Evolutionary conservation across 2,113 vertebrate species (phyloP), one percentile per base, ranked within the genome.

Genomic region (Panthera uncia): DNA sequence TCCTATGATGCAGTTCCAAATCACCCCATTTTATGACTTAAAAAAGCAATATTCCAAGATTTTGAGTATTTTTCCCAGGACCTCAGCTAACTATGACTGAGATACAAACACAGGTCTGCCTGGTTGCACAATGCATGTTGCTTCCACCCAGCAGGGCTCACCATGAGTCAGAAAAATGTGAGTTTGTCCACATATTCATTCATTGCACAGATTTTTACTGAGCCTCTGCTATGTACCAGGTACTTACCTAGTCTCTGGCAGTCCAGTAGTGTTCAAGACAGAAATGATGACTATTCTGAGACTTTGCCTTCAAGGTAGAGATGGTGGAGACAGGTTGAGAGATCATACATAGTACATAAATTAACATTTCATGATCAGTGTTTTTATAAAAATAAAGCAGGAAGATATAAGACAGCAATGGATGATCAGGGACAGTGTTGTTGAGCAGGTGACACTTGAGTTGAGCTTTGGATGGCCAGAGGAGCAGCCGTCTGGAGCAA

Each of bases 311-410:
- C 31, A 65, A 45, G 48, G 25, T 66, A 57, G 71, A 10, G 31
- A 3, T n/a, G 14, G 12, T 33, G 52, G 45, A 69, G 57, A 73
- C 4, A 85, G 21, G 31, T 15, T 76, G 48, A 85, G 9, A 33
- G 16, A 69, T 27, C 29, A 33, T 41, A 80, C 3, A 50, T 25
- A 88, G 68, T 33, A 50, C 4, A 48, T 7, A 57, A 71, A 93
- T 84, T 78, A 33, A 57, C 12, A 66, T 76, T 71, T 55, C 29
- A 48, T 27, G 29, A 50, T 73, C 65, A 76, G 12, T 52, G 4
- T 38, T 84, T 74, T 63, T 57, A 45, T 84, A 66, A 95, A 97
- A 89, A 81, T 92, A 81, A 91, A 95, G 63, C 18, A 85, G 86
- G 50, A 61, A 25, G 3, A 19, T 94, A 8, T n/a, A 12, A 16